Evolutionary conservation across 2,113 vertebrate species (phyloP).

Genomic region (Psilopogon haemacephalus): DNA sequence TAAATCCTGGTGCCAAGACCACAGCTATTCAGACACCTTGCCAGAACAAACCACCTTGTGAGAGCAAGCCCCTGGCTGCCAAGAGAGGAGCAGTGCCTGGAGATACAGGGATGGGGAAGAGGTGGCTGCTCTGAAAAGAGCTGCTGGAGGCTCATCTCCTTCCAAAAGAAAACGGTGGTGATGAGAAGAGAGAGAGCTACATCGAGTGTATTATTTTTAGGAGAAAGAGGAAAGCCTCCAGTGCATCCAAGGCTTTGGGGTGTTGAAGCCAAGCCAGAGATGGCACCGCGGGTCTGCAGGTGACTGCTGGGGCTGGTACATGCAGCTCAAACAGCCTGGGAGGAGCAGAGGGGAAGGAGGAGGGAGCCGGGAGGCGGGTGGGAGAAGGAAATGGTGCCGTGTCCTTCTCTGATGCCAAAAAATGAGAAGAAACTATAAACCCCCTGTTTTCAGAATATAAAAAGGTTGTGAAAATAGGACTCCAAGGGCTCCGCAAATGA

Average conservation of each 20-base stretch:
- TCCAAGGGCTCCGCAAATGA: conserved; percentile 57
- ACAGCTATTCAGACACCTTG: neutral
- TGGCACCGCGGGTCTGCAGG: neutral
- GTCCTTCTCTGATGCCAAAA: conserved; percentile 47
- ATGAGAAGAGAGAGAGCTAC: neutral
- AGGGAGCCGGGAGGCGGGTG: neutral
- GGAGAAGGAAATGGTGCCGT: neutral
- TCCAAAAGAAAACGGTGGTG: fast-evolving
- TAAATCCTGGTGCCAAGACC: neutral
- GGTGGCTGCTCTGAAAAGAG: neutral
- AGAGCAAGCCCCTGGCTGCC: conserved; percentile 28
- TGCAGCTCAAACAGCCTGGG: neutral
- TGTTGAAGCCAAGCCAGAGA: neutral
- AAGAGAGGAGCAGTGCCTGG: conserved; percentile 9
- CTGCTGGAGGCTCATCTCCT: neutral
- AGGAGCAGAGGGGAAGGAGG: neutral
- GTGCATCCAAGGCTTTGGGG: neutral
- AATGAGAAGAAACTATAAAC: conserved; percentile 54
- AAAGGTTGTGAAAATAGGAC: conserved; percentile 56
- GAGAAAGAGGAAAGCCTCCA: neutral
- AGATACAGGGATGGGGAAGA: neutral
- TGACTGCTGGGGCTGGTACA: neutral
- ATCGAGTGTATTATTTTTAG: neutral
- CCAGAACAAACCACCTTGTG: conserved; percentile 41
- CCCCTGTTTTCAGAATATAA: conserved; percentile 67